phyloP scores from a whole-genome alignment of 2,797 vertebrate species.

The Siniperca obscura region DNA sequence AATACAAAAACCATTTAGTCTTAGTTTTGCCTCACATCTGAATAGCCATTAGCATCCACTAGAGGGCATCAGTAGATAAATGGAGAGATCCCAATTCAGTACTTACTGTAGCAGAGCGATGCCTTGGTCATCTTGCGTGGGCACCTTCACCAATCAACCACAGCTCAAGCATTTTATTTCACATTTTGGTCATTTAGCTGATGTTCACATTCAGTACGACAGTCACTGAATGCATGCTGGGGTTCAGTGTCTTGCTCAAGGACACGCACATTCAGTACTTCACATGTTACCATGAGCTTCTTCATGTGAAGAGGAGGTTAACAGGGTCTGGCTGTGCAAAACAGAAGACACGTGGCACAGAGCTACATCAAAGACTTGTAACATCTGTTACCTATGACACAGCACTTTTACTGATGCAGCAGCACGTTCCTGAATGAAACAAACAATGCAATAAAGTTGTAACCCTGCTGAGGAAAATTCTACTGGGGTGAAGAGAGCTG shows the following conservation, averaged over 20 bases:
- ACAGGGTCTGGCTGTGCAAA: slow-evolving; percentile 11
- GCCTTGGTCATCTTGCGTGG: not conserved
- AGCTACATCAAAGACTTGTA: slow-evolving; percentile 43
- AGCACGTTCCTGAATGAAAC: slow-evolving; percentile 24
- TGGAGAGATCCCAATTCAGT: not conserved
- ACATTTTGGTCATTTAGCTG: not conserved
- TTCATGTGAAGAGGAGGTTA: slow-evolving; percentile 14
- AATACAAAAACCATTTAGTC: slow-evolving; percentile 5
- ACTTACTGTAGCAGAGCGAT: not conserved
- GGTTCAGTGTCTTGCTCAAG: not conserved
- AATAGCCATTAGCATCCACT: slow-evolving; percentile 17
- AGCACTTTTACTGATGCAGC: slow-evolving; percentile 41
- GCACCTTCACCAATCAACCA: not conserved
- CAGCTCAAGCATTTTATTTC: not conserved
- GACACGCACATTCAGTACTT: not conserved
- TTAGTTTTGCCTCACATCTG: not conserved
- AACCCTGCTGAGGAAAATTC: slow-evolving; percentile 36
- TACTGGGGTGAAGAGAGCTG: not conserved
- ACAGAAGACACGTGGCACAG: slow-evolving; percentile 27
- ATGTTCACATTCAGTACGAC: not conserved
- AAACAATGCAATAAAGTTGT: slow-evolving; percentile 42
- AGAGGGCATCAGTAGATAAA: slow-evolving; percentile 35
- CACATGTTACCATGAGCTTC: slow-evolving; percentile 14
- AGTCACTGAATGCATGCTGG: not conserved
- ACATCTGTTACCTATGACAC: slow-evolving; percentile 52